A percentile compares a stretch with the other conserved stretches of the same genome.
These are phyloP conservation scores for Eremophila alpestris DNA, from an alignment of 2,797 vertebrate genomes.

Conservation along the genomic window DNA sequence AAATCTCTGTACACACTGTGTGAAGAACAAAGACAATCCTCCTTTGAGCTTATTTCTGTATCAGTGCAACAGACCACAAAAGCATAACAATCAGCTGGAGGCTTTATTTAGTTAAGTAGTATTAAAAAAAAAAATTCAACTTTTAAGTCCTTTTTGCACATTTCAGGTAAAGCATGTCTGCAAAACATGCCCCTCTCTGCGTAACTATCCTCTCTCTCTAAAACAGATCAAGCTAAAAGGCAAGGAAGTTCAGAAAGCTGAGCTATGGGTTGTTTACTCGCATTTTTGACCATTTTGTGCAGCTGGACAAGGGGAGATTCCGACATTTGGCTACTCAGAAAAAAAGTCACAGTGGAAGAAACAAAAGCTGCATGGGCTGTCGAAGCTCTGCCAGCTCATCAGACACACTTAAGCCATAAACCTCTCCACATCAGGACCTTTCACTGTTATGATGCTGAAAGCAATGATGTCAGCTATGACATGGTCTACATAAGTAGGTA, in stretches of 20 bases:
- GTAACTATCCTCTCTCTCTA: background rate
- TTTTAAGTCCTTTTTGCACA: background rate
- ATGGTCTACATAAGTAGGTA: background rate
- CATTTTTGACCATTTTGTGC: background rate
- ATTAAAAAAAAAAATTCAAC: background rate
- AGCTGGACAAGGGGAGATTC: background rate
- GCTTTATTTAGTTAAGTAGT: background rate
- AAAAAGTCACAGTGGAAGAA: background rate
- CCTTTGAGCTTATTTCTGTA: background rate
- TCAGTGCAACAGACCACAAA: background rate
- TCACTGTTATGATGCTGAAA: background rate
- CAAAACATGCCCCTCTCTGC: background rate
- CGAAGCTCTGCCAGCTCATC: background rate
- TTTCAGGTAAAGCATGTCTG: background rate
- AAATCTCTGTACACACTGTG: background rate
- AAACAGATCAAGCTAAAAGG: background rate
- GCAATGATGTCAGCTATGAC: background rate
- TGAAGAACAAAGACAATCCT: background rate
- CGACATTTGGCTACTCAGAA: background rate
- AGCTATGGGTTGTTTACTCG: background rate
- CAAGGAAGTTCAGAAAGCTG: background rate
- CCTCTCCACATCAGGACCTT: background rate
- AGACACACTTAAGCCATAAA: background rate
- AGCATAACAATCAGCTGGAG: background rate
- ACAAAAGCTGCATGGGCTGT: background rate